Evolutionary conservation across 2,888 invertebrate species (phyloP).

Genomic region (Mechanitis messenoides): DNA sequence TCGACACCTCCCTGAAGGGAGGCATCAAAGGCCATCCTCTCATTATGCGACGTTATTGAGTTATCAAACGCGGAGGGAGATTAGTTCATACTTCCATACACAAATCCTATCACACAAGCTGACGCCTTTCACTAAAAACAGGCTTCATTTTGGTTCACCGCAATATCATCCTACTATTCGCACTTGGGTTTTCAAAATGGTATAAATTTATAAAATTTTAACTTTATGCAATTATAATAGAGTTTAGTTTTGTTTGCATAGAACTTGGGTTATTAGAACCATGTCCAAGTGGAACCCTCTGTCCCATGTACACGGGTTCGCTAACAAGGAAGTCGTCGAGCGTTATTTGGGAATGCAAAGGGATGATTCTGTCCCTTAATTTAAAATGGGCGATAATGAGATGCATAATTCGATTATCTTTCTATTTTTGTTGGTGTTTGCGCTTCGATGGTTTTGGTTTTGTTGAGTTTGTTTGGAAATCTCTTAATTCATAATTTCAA

Average conservation of each 20-base stretch:
- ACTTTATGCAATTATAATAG: constrained; percentile 28
- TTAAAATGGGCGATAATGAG: constrained; percentile 69
- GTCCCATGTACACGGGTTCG: constrained; percentile 55
- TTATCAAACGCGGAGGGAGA: constrained; percentile 72
- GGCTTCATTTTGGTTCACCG: constrained; percentile 71
- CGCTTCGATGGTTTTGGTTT: constrained; percentile 12
- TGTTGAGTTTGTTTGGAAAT: background rate
- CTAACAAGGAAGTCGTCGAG: constrained; percentile 66
- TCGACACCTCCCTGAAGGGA: constrained; percentile 59
- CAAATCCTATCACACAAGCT: constrained; percentile 77
- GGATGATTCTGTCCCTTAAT: constrained; percentile 67
- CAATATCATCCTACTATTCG: constrained; percentile 47
- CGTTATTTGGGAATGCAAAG: constrained; percentile 70
- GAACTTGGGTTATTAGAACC: constrained; percentile 34
- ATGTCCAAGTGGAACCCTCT: constrained; percentile 37
- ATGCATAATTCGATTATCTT: constrained; percentile 65
- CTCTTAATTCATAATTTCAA: background rate
- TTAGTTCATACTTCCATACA: constrained; percentile 76
- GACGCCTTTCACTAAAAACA: constrained; percentile 74
- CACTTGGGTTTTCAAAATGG: constrained; percentile 29
- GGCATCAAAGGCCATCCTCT: constrained; percentile 70
- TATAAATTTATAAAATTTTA: constrained; percentile 29
- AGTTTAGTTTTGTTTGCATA: constrained; percentile 25
- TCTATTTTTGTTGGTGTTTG: constrained; percentile 30
- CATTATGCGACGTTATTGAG: constrained; percentile 74